phyloP scores from a whole-genome alignment of 37 sponge, comb jelly and placozoan genomes.

The Mnemiopsis leidyi region DNA sequence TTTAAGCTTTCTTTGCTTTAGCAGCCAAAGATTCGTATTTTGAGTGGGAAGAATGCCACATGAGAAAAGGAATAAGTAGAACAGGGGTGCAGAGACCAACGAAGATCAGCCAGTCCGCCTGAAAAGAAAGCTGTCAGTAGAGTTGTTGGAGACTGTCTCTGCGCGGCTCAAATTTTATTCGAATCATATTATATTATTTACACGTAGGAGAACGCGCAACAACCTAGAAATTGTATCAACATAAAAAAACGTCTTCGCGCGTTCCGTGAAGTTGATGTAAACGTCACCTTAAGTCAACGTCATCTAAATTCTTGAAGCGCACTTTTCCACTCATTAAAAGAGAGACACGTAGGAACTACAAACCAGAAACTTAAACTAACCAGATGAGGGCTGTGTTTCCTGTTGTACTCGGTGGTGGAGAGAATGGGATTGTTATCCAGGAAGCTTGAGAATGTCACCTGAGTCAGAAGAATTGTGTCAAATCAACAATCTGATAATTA shows the following conservation, averaged over 20 bases:
- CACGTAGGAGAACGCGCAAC: not conserved
- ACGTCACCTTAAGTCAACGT: not conserved
- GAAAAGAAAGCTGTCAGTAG: not conserved
- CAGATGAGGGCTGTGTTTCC: conserved; percentile 59
- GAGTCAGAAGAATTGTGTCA: too few species aligned
- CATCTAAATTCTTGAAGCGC: too few species aligned
- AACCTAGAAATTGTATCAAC: not conserved
- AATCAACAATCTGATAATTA: too few species aligned
- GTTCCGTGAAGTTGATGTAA: not conserved
- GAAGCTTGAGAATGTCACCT: conserved; percentile 63
- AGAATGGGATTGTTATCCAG: conserved; percentile 65
- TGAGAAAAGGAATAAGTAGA: conserved; percentile 60
- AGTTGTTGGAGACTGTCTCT: not conserved
- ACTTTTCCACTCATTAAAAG: too few species aligned
- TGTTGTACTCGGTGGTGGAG: conserved; percentile 24
- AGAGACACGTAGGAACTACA: too few species aligned
- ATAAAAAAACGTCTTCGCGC: not conserved
- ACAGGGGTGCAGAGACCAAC: conserved; percentile 57
- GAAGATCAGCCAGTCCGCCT: conserved; percentile 62
- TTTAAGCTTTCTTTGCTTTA: conserved; percentile 49
- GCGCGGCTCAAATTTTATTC: not conserved
- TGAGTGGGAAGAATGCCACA: conserved; percentile 59
- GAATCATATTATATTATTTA: not conserved
- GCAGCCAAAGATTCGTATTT: conserved; percentile 55
- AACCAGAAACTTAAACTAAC: too few species aligned